These are phyloP conservation scores for Trissolcus basalis DNA, from an alignment of 1,140 invertebrate genomes.

Conservation along the genomic window DNA sequence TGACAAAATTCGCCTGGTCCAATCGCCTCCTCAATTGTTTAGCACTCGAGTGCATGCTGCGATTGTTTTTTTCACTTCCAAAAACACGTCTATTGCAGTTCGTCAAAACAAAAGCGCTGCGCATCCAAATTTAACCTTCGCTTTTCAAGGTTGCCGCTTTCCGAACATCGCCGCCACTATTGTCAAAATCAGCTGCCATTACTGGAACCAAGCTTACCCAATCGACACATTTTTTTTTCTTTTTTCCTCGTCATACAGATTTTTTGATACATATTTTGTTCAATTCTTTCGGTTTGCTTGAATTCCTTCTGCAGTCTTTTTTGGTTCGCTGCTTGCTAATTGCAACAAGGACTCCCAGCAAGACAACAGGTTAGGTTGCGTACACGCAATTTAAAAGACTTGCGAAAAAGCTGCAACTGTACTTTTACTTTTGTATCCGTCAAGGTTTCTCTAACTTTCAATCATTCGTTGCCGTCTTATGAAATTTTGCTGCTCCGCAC, in stretches of 20 bases:
- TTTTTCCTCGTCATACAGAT: too few species aligned
- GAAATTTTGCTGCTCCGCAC: not conserved
- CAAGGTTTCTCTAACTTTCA: too few species aligned
- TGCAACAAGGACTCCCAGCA: too few species aligned
- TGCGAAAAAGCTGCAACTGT: slow-evolving; percentile 16
- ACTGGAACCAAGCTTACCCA: slow-evolving; percentile 24
- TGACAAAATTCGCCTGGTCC: not conserved
- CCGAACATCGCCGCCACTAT: slow-evolving; percentile 58
- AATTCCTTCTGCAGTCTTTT: too few species aligned
- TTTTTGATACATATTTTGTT: too few species aligned
- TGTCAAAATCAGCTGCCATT: slow-evolving; percentile 77
- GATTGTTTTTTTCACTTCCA: not conserved
- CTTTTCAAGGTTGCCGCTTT: slow-evolving; percentile 65
- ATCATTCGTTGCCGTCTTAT: not conserved
- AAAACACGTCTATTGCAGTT: not conserved
- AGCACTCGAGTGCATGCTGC: not conserved
- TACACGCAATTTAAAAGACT: slow-evolving; percentile 7
- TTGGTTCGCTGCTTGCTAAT: too few species aligned
- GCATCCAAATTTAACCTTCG: slow-evolving; percentile 13
- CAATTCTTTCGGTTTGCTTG: too few species aligned
- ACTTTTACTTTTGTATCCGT: slow-evolving; percentile 14
- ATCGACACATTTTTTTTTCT: not conserved
- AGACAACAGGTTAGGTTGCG: slow-evolving; percentile 25
- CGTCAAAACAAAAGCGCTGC: too few species aligned
- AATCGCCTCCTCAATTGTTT: not conserved